These are phyloP conservation scores for Kryptolebias marmoratus DNA, from an alignment of 2,113 vertebrate species.

Conservation along the genomic window DNA sequence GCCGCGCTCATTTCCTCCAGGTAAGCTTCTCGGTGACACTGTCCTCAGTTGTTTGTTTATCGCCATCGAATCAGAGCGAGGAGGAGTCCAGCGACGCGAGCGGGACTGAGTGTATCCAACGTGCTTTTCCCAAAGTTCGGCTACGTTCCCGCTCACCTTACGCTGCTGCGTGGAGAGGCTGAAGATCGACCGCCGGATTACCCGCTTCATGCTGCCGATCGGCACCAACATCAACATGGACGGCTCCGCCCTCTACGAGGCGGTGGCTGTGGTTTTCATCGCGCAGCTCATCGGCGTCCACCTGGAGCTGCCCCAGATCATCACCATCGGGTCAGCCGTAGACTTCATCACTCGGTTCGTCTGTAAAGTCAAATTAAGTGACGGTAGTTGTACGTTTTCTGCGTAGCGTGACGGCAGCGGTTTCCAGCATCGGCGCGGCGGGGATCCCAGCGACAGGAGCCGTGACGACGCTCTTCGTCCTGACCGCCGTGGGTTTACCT, in stretches of 20 bases:
- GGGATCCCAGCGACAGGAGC: slow-evolving; percentile 18
- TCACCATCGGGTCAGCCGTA: background rate
- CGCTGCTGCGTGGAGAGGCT: slow-evolving; percentile 5
- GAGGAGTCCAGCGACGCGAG: too few relatives aligned
- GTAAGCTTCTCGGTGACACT: background rate
- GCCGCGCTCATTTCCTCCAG: background rate
- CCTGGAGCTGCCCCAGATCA: background rate
- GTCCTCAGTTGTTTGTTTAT: too few relatives aligned
- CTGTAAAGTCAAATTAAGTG: too few relatives aligned
- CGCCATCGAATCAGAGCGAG: too few relatives aligned
- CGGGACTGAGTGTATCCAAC: too few relatives aligned
- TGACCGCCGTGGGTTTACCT: slow-evolving; percentile 3
- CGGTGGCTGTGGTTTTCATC: background rate
- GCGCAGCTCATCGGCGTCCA: background rate
- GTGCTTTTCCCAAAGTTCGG: background rate
- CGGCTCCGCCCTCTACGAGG: slow-evolving; percentile 22
- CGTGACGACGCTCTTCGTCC: slow-evolving; percentile 16
- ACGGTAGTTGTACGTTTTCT: background rate
- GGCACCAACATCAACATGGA: slow-evolving; percentile 13
- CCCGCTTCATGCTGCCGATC: slow-evolving; percentile 18
- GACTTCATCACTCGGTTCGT: too few relatives aligned
- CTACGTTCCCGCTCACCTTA: background rate
- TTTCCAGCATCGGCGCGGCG: slow-evolving; percentile 6
- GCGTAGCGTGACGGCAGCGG: background rate
- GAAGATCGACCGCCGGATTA: background rate